Conservation (phyloP, 2,797 vertebrate genomes). For the Pangasius djambal region DNA sequence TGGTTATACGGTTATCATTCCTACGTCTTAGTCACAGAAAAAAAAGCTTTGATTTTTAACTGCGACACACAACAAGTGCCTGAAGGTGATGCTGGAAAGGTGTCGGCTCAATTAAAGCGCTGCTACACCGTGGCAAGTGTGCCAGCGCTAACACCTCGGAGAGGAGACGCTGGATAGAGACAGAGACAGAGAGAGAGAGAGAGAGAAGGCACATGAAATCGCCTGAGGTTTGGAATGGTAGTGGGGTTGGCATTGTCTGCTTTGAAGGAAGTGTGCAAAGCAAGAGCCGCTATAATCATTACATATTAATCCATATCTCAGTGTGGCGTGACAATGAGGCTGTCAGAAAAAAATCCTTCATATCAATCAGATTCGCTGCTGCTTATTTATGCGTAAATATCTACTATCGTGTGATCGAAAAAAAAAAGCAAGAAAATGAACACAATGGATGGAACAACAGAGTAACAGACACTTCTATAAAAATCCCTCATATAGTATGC, state of each 20-base stretch:
- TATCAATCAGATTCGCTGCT: constrained; percentile 41
- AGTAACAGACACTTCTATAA: constrained; percentile 26
- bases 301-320: constrained; percentile 51
- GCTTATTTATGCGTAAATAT: constrained; percentile 59
- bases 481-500: constrained; percentile 33
- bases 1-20: neutral
- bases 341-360: constrained; percentile 36
- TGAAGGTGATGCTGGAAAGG: constrained; percentile 29
- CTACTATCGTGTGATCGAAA: constrained; percentile 29
- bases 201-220: neutral
- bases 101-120: constrained; percentile 5
- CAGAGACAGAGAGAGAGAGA: neutral
- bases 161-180: neutral
- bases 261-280: constrained; percentile 33
- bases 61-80: constrained; percentile 2
- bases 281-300: constrained; percentile 40
- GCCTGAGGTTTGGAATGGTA: constrained; percentile 1
- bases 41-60: constrained; percentile 4
- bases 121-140: constrained; percentile 4
- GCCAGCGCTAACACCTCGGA: constrained; percentile 10
- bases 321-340: constrained; percentile 32
- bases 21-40: neutral
- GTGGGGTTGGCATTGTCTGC: constrained; percentile 26
- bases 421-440: neutral
- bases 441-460: neutral